phyloP scores from a whole-genome alignment of 2,797 vertebrate genomes.

The Alcedo quadribrachys region DNA sequence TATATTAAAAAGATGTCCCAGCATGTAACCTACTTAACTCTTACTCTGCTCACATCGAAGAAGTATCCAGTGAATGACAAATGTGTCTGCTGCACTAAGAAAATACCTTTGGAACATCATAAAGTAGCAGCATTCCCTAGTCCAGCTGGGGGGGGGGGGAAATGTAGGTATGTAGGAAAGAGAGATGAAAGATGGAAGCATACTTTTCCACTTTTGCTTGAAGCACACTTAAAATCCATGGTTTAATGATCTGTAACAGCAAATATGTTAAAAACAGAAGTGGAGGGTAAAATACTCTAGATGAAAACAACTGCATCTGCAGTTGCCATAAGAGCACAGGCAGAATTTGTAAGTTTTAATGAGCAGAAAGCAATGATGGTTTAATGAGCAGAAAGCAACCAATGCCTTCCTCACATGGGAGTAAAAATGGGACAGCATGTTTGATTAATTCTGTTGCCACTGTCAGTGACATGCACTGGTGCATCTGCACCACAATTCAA shows the following conservation, averaged over 20 bases:
- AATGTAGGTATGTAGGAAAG: neutral
- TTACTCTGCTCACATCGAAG: neutral
- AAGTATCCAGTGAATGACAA: neutral
- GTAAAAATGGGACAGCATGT: neutral
- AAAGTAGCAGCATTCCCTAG: neutral
- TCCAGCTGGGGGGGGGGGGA: fast-evolving
- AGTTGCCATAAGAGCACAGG: neutral
- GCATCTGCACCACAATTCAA: neutral
- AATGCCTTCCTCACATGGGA: neutral
- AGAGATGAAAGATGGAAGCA: neutral
- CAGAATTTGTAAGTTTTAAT: neutral
- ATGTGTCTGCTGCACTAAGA: neutral
- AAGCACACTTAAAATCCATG: neutral
- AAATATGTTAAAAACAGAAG: neutral
- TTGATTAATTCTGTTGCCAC: neutral
- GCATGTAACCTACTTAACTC: neutral
- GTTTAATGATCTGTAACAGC: neutral
- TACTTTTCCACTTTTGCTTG: neutral
- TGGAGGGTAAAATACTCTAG: neutral
- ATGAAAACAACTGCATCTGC: neutral
- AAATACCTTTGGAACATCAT: neutral
- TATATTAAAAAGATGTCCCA: neutral
- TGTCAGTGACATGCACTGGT: neutral
- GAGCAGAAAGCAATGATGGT: neutral
- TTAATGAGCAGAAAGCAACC: neutral